Evolutionary conservation across 2,797 vertebrate genomes (phyloP), one percentile per base, ranked within the genome.

Genomic region (Enteromius radiatus): DNA sequence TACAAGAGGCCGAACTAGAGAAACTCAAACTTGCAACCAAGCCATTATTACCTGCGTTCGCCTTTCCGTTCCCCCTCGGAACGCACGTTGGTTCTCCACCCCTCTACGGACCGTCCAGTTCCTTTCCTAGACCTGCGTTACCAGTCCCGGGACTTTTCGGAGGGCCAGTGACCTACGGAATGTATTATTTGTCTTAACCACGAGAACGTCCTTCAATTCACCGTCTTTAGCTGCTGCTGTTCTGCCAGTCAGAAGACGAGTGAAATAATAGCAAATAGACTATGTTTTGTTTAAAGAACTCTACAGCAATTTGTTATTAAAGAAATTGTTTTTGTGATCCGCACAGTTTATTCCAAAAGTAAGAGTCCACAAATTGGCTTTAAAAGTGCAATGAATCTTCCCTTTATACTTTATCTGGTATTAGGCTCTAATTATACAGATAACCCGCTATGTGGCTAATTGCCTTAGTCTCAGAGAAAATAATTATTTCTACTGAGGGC

Each of bases 1-100:
- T 96, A 8, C 95, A 96, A 86, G 95, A 96, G 91, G 95, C 96
- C 82, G 95, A 96, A 89, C 83, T 96, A 88, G 96, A 96, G 89
- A 96, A 95, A 88, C 83, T 93, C n/a, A 96, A 96, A 89, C 91
- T 96, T 87, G 92, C 95, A 9, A 89, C 94, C 7, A 96, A 96
- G 88, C 95, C 95, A 5, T 90, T 95, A 84, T 86, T 96, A 84
- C 95, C 95, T 78, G 92, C 94, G 31, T 95, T 95, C 82, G 93
- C 95, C 7, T 93, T 96, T 23, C 95, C 95, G 21, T 95, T 96
- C 84, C 93, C 94, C 0, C 84, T 95, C 85, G 94, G 92, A 78
- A 89, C 94, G 67, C 93, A 93, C 1, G 87, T 95, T 86, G 92
- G 93, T 73, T 91, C 95, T 4, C 91, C 93, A 15, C 86, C 93